Evolutionary conservation across 2,797 vertebrate genomes (phyloP).

Genomic region (Limosa lapponica): DNA sequence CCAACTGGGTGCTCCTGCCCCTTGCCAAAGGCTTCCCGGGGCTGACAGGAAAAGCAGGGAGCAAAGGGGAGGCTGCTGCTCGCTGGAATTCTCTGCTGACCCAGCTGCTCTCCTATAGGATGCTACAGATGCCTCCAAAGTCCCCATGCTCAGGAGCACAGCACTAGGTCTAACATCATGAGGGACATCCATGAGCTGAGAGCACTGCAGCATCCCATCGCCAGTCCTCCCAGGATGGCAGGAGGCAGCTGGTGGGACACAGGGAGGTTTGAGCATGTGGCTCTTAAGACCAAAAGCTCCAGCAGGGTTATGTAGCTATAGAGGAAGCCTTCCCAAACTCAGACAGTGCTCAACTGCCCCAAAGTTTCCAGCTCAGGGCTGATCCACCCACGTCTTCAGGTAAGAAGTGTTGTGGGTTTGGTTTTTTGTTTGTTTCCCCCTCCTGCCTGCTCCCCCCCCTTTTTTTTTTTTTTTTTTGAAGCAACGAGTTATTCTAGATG

Average conservation of each 20-base stretch:
- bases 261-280: fast-evolving
- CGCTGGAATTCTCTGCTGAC: not conserved
- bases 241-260: fast-evolving
- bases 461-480: not conserved
- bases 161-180: not conserved
- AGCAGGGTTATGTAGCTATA: not conserved
- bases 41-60: not conserved
- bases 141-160: not conserved
- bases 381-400: not conserved
- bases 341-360: not conserved
- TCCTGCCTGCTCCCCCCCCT: fast-evolving
- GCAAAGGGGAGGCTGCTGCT: not conserved
- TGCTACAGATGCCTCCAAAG: not conserved
- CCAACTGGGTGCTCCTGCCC: not conserved
- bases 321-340: not conserved
- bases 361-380: not conserved
- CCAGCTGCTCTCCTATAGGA: not conserved
- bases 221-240: not conserved
- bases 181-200: no score
- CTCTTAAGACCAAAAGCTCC: not conserved
- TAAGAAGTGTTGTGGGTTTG: not conserved
- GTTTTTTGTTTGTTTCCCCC: fast-evolving
- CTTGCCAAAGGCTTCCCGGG: not conserved
- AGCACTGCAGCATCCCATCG: not conserved
- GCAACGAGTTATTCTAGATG: not conserved